Evolutionary conservation across 2,888 invertebrate species (phyloP).

Genomic region (Agrochola lychnidis): DNA sequence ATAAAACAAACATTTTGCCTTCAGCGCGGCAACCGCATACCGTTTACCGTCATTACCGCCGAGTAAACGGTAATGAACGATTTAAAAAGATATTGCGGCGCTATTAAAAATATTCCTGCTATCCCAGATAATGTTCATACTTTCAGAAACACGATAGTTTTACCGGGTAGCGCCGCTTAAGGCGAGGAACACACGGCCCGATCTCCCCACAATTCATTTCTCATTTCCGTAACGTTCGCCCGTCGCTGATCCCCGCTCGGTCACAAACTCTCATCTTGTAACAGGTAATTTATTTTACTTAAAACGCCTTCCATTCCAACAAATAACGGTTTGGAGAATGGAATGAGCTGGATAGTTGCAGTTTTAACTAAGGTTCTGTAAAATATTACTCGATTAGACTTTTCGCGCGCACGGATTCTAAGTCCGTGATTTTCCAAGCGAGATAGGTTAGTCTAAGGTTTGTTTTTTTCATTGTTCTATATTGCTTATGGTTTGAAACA

Average conservation of each 20-base stretch:
- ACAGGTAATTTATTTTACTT: conserved; percentile 82
- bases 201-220: conserved; percentile 82
- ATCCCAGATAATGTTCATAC: conserved; percentile 63
- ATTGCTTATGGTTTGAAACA: conserved; percentile 13
- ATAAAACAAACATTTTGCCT: conserved; percentile 54
- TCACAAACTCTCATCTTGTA: conserved; percentile 78
- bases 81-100: conserved; percentile 60
- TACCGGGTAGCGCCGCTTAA: conserved; percentile 54
- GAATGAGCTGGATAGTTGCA: conserved; percentile 70
- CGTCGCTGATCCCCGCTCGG: conserved; percentile 75
- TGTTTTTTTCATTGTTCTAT: conserved; percentile 7
- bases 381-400: conserved; percentile 71
- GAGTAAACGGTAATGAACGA: conserved; percentile 60
- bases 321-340: conserved; percentile 75
- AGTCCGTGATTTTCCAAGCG: conserved; percentile 53
- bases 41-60: conserved; percentile 48
- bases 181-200: conserved; percentile 66
- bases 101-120: conserved; percentile 62
- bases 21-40: conserved; percentile 31
- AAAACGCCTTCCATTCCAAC: conserved; percentile 77
- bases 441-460: conserved; percentile 30
- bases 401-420: conserved; percentile 61
- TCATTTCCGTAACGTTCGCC: conserved; percentile 79
- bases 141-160: conserved; percentile 68
- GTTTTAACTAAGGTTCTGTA: conserved; percentile 71